Base-by-base conservation (phyloP, 92 coral and sea anemone species). In the Paragorgia papillata region DNA sequence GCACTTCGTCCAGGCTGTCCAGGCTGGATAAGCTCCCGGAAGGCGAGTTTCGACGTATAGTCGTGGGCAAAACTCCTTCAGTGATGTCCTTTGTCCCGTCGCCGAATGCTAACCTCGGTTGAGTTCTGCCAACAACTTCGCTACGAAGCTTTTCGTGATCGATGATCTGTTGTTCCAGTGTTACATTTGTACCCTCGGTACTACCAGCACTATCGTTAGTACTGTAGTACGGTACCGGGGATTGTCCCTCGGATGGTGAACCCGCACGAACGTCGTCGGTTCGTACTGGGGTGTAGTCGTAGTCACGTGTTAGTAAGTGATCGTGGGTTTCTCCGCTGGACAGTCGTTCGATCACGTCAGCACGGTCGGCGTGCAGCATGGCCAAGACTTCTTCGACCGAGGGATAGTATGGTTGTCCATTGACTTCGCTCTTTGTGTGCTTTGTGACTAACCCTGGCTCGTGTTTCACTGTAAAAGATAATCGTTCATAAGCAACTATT, bases 1-100 rank as follows among this genome's bases (percentile, higher is more conserved):
- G 90, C 21, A 87, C 85, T 30, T 87, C 95, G 74, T 95, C 99
- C 17, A 95, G 82, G 56, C 99, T 95, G 51, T 95, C 99, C 48
- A 95, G 62, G 69, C 99, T 95, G 5, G 99, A 87, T 39, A 95
- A 49, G 69, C 99, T 95, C 51, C 95, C 98, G 1, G 88, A 90
- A 3, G 95, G 95, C 0, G 98, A 94, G 70, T 93, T 86, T 37
- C 91, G 82, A 5, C 91, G 87, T 86, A 93, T 93, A 43, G 92
- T 86, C 22, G 87, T 32, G 0, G 99, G 99, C 53, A 95, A 44
- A 5, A 89, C 99, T 6, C 97, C 99, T 25, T 91, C 90, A 15
- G 99, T 83, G 28, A 79, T 54, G 20, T 88, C 89, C 82, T 79
- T 43, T 22, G 79, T 84, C 12, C 85, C 84, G 48, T 75, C 83